phyloP scores from a whole-genome alignment of 1,140 invertebrate genomes.

The Drosophila mauritiana region DNA sequence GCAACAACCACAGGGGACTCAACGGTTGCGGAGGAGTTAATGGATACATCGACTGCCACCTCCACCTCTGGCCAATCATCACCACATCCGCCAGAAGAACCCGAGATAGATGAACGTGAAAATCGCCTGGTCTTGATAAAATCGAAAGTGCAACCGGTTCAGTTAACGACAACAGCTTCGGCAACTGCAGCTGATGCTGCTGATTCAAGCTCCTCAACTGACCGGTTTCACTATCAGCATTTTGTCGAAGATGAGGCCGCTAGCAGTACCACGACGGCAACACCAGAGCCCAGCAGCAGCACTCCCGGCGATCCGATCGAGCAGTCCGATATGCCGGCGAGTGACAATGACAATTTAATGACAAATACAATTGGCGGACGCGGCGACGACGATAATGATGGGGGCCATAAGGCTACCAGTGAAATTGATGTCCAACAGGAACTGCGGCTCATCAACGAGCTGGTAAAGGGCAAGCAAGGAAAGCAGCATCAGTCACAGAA shows the following conservation, averaged over 20 bases:
- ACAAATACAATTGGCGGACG: conserved; percentile 63
- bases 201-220: conserved; percentile 46
- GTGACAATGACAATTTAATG: conserved; percentile 73
- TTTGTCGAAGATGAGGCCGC: conserved; percentile 41
- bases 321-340: conserved; percentile 30
- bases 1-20: conserved; percentile 13
- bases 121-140: conserved; percentile 68
- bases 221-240: conserved; percentile 83
- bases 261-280: conserved; percentile 15
- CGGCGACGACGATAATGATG: conserved; percentile 21
- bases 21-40: conserved; percentile 36
- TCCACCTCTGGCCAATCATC: conserved; percentile 4
- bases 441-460: conserved; percentile 77
- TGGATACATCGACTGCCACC: conserved; percentile 12
- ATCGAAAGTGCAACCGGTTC: conserved; percentile 84
- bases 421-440: conserved; percentile 73
- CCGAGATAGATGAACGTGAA: conserved; percentile 46
- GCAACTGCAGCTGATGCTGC: conserved; percentile 24
- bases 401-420: conserved; percentile 43
- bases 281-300: conserved; percentile 7
- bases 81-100: conserved; percentile 31
- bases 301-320: conserved; percentile 3
- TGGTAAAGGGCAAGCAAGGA: conserved; percentile 68
- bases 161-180: conserved; percentile 56
- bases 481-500: conserved; percentile 50